Base-by-base conservation (phyloP, 2,797 vertebrate genomes). In the Chelidonichthys spinosus region DNA sequence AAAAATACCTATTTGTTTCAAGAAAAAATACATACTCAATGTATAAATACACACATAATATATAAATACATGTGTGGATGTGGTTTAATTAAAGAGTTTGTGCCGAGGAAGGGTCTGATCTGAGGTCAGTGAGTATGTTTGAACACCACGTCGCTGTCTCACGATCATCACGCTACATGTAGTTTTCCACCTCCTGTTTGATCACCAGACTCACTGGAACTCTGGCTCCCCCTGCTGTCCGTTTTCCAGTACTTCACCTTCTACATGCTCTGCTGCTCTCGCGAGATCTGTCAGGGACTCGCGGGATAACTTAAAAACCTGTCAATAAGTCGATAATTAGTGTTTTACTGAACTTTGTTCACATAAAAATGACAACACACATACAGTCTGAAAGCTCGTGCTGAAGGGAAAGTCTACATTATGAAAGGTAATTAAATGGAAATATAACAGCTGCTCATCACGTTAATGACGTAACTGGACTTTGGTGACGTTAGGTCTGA, bases 151-250 rank as follows among this genome's bases (percentile, higher is more conserved):
- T 25, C 25, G 25, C 25, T 25, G 25, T 25, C 25, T 1, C 25
- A 25, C 25, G 25, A 25, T 25, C 25, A 25, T 25, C 25, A 25
- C 25, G 25, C 25, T 25, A 25, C 25, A 25, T 25, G 25, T 25
- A 25, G 35, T 59, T 63, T 40, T 8, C 18, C 7, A 5, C 6
- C 7, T 4, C 7, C 18, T 49, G 35, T 72, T 67, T 9, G 8
- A 62, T 40, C 33, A 33, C 3, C 11, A 37, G 15, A 2, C 14
- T 17, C 13, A 0, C 9, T 70, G 4, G 17, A 43, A 0, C 82
- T 74, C 63, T 89, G 78, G 33, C 77, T 47, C 87, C 83, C 67
- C 40, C 90, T 88, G 69, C 81, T 83, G 88, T 5, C 47, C 0
- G 1, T 0, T 0, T 4, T 11, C 47, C 11, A 42, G 40, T 42